Evolutionary conservation across 2,888 invertebrate species (phyloP), one percentile per base, ranked within the genome.

Genomic region (Busseola fusca): DNA sequence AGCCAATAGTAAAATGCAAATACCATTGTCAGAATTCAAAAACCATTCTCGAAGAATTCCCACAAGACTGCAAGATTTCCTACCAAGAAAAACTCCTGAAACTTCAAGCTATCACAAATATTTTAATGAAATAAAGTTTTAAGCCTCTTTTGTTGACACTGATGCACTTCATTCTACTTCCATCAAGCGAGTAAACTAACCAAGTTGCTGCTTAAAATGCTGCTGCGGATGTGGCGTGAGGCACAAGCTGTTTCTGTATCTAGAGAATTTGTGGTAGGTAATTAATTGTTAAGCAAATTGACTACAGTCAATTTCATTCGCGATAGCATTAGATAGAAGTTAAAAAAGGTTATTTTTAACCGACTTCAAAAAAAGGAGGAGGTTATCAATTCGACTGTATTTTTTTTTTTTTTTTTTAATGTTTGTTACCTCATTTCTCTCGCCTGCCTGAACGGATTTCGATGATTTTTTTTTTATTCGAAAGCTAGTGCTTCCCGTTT

Each of bases 41-140:
- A 76, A 50, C 5, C 30, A 52, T 69, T 74, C 56, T 42, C 45
- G 10, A 74, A 76, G 62, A 68, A 54, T 65, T 25, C 21, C 59
- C 21, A 59, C 10, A 63, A 71, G 62, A 60, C 69, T 67, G 59
- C 56, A 27, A 64, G 30, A 66, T 56, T 64, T 60, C 37, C 18
- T 42, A 57, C 63, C 21, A 67, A 64, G 70, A 72, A 82, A 84
- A 79, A 68, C 77, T 77, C 65, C 10, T n/a, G 64, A 68, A 80
- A 79, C 73, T 80, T 72, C 16, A 45, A 76, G 69, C 71, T 80
- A 81, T 72, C 72, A 80, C 75, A 77, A 78, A 81, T 80, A 83
- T 80, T 84, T 82, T 84, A 84, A 85, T 86, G 77, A 86, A 85
- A 81, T 83, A 74, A 86, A 85, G 83, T 85, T 85, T 80, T 75